Evolutionary conservation across 1,140 invertebrate genomes (phyloP).

Genomic region (Nylanderia fulva): DNA sequence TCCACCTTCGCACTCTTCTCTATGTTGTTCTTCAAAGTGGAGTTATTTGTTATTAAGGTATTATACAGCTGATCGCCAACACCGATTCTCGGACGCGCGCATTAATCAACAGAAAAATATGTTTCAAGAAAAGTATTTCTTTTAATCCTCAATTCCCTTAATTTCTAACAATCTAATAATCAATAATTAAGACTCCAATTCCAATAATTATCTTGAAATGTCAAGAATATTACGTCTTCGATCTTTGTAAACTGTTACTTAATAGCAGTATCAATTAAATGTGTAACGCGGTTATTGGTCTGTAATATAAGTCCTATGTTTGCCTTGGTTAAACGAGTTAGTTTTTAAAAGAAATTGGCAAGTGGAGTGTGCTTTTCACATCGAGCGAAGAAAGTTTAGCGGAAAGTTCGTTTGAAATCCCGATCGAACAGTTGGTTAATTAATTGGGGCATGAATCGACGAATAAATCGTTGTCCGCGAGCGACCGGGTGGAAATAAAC

Average conservation of each 20-base stretch:
- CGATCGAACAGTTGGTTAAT: constrained; percentile 41
- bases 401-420: neutral
- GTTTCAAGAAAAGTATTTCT: too few species aligned
- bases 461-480: constrained; percentile 36
- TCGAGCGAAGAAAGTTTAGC: neutral
- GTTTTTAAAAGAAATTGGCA: neutral
- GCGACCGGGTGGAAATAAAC: constrained; percentile 47
- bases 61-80: constrained; percentile 8
- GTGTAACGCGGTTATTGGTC: neutral
- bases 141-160: too few species aligned
- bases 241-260: too few species aligned
- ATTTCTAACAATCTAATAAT: too few species aligned
- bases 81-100: neutral
- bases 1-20: neutral
- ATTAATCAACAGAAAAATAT: neutral
- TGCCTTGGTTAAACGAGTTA: neutral
- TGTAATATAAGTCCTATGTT: neutral
- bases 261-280: too few species aligned
- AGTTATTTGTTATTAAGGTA: neutral
- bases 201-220: too few species aligned
- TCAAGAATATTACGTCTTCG: too few species aligned
- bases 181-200: too few species aligned
- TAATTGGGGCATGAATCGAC: constrained; percentile 41
- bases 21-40: constrained; percentile 23
- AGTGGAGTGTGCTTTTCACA: neutral